Evolutionary conservation across 1,140 invertebrate genomes (phyloP).

Genomic region (Phenacoccus solenopsis): DNA sequence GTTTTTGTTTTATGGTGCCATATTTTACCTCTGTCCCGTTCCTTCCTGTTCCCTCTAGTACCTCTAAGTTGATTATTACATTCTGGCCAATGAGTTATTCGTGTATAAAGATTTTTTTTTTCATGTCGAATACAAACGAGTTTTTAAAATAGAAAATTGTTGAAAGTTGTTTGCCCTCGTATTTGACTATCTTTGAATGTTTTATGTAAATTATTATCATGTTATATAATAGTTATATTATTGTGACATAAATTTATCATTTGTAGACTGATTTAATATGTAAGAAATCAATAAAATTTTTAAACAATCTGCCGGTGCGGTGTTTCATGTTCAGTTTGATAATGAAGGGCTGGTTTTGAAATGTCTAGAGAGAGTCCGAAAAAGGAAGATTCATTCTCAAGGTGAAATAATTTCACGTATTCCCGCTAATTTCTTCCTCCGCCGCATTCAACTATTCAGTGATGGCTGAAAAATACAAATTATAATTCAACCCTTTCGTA

Average conservation of each 20-base stretch:
- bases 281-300: constrained; percentile 4
- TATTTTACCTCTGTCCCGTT: background rate
- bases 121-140: background rate
- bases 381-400: too few species aligned
- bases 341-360: too few species aligned
- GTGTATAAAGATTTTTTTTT: background rate
- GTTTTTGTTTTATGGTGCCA: too few species aligned
- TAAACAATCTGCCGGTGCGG: background rate
- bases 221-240: background rate
- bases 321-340: too few species aligned
- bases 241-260: constrained; percentile 11
- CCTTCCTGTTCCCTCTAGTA: too few species aligned
- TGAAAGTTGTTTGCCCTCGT: background rate
- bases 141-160: background rate
- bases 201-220: background rate
- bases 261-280: constrained; percentile 9
- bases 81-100: background rate
- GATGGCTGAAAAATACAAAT: too few species aligned
- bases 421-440: too few species aligned
- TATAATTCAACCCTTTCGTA: too few species aligned
- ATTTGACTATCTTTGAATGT: background rate
- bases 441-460: too few species aligned
- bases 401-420: too few species aligned
- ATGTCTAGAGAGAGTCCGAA: too few species aligned
- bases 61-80: too few species aligned